phyloP scores from a whole-genome alignment of 2,113 vertebrate genomes.

The Oncorhynchus keta region DNA sequence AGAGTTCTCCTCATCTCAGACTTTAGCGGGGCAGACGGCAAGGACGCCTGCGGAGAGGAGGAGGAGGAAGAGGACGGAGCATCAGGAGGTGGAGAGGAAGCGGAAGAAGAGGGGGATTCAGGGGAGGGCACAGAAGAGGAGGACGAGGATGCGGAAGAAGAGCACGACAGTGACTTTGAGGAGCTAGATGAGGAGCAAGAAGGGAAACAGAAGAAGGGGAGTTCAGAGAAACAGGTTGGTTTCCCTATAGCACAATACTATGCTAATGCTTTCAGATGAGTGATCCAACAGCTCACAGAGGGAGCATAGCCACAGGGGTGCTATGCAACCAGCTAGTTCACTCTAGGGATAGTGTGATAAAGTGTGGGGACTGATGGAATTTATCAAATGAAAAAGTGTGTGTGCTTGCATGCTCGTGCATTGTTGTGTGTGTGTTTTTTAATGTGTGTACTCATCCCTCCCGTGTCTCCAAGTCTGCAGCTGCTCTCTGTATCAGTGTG shows the following conservation, averaged over 20 bases:
- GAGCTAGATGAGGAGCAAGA: slow-evolving; percentile 62
- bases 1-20: slow-evolving; percentile 92
- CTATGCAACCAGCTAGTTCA: too few relatives aligned
- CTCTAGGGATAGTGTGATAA: too few relatives aligned
- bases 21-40: slow-evolving; percentile 72
- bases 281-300: too few relatives aligned
- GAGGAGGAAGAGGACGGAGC: slow-evolving; percentile 56
- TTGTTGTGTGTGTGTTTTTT: not conserved
- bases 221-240: slow-evolving; percentile 89
- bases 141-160: slow-evolving; percentile 79
- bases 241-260: not conserved
- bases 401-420: not conserved
- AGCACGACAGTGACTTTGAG: slow-evolving; percentile 71
- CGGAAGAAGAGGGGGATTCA: slow-evolving; percentile 77
- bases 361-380: too few relatives aligned
- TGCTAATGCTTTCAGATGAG: too few relatives aligned
- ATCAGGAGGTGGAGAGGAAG: slow-evolving; percentile 65
- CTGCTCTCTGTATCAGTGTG: slow-evolving; percentile 89
- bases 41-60: slow-evolving; percentile 25
- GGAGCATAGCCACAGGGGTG: too few relatives aligned
- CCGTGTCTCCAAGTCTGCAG: slow-evolving; percentile 84
- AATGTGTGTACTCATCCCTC: not conserved
- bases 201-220: slow-evolving; percentile 69
- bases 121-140: slow-evolving; percentile 75
- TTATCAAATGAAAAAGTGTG: not conserved